A percentile compares a stretch with the other conserved stretches of the same genome.
phyloP scores from a whole-genome alignment of 2,888 invertebrate genomes.

The Liposcelis brunnea region DNA sequence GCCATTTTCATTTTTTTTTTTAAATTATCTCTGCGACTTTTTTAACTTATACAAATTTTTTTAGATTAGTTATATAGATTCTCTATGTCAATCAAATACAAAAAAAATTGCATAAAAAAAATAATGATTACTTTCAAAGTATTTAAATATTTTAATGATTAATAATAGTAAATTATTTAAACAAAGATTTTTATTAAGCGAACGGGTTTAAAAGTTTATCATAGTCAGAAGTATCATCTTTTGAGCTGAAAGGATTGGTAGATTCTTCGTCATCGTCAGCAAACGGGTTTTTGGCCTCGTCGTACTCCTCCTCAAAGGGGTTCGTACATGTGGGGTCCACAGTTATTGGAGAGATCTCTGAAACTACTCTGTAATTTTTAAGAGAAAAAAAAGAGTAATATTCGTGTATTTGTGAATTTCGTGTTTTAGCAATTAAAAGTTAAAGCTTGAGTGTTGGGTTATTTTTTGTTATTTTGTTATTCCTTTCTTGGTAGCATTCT shows the following conservation, averaged over 20 bases:
- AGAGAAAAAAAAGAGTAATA: background rate
- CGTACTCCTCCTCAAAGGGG: constrained; percentile 16
- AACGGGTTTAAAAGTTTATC: constrained; percentile 65
- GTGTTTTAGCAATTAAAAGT: too few species aligned
- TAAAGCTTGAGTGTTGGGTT: too few species aligned
- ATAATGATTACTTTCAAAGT: background rate
- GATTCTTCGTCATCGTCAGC: constrained; percentile 23
- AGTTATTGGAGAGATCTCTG: too few species aligned
- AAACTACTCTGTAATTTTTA: too few species aligned
- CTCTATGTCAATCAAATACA: too few species aligned
- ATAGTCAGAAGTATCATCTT: constrained; percentile 38
- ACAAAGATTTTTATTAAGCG: constrained; percentile 20
- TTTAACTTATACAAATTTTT: too few species aligned
- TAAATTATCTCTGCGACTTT: too few species aligned
- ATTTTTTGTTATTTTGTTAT: too few species aligned
- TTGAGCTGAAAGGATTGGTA: constrained; percentile 18
- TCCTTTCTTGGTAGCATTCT: too few species aligned
- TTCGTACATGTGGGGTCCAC: constrained; percentile 8
- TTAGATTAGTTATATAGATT: too few species aligned
- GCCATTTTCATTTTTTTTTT: too few species aligned
- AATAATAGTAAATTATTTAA: background rate
- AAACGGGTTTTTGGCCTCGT: constrained; percentile 41
- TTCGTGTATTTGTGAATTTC: constrained; percentile 6
- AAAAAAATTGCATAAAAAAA: background rate
- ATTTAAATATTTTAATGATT: background rate